Percentiles rank a stretch among this genome's conserved stretches.
These are phyloP conservation scores for Nowickia ferox DNA, from an alignment of 2,888 invertebrate genomes.

Conservation along the genomic window DNA sequence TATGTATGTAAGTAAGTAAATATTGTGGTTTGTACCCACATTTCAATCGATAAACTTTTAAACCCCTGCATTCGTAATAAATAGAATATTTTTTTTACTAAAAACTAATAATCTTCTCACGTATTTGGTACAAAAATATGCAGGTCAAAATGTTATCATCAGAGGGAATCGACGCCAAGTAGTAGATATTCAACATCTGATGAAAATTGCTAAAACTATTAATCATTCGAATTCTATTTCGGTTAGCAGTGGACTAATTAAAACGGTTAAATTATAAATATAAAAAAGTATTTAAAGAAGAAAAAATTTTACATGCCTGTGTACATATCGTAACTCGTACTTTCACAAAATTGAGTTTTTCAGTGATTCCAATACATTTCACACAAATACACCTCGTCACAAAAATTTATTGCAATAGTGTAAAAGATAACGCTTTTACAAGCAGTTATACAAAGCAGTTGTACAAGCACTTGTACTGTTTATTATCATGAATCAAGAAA, in stretches of 20 bases:
- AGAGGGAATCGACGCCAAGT: not conserved
- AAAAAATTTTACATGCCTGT: too few species aligned
- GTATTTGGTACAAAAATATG: slow-evolving; percentile 29
- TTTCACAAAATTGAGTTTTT: too few species aligned
- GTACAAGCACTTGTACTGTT: too few species aligned
- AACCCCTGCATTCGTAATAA: slow-evolving; percentile 8
- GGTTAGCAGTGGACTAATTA: not conserved
- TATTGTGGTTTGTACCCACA: slow-evolving; percentile 11
- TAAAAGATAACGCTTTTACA: too few species aligned
- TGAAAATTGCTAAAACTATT: slow-evolving; percentile 39
- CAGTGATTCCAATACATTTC: too few species aligned
- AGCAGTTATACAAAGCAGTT: too few species aligned
- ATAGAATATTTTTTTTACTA: slow-evolving; percentile 3
- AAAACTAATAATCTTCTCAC: slow-evolving; percentile 34
- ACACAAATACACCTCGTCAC: too few species aligned
- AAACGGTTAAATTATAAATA: not conserved
- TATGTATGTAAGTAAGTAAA: not conserved
- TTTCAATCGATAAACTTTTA: slow-evolving; percentile 18
- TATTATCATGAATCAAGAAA: too few species aligned
- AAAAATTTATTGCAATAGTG: too few species aligned
- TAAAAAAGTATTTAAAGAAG: not conserved
- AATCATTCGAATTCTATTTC: slow-evolving; percentile 26
- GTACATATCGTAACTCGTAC: too few species aligned
- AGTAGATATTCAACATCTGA: slow-evolving; percentile 42
- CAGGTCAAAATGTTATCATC: slow-evolving; percentile 51